phyloP scores from a whole-genome alignment of 2,113 vertebrate genomes.

The Colossoma macropomum region DNA sequence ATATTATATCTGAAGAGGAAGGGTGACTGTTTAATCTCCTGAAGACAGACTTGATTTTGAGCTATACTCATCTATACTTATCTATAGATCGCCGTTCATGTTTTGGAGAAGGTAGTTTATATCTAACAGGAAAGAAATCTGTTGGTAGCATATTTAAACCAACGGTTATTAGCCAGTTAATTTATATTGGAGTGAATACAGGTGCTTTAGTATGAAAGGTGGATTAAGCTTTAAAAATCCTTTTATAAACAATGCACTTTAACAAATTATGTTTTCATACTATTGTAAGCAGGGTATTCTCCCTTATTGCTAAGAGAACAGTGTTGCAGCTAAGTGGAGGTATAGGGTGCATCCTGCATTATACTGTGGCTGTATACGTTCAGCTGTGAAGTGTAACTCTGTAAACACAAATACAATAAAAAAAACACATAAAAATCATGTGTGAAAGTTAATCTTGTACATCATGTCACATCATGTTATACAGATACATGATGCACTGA shows the following conservation, averaged over 20 bases:
- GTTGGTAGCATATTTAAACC: background rate
- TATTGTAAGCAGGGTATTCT: background rate
- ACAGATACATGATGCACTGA: no score
- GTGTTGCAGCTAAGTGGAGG: background rate
- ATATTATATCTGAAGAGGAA: background rate
- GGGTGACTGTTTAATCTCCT: background rate
- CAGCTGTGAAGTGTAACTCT: background rate
- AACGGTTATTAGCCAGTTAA: background rate
- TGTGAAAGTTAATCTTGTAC: no score
- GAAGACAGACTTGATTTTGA: no score
- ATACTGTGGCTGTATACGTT: background rate
- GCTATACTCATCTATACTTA: no score
- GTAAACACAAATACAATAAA: background rate
- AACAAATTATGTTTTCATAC: background rate
- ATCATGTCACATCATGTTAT: no score
- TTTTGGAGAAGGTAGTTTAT: background rate
- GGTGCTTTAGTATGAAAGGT: background rate
- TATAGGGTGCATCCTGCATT: background rate
- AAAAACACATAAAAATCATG: background rate
- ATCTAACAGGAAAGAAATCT: background rate
- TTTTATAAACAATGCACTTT: constrained; percentile 3
- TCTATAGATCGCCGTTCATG: background rate
- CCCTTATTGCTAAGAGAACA: background rate
- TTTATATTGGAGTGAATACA: background rate
- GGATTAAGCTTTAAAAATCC: constrained; percentile 3